These are phyloP conservation scores for Tiliacea aurago DNA, from an alignment of 2,888 invertebrate species.

Conservation along the genomic window DNA sequence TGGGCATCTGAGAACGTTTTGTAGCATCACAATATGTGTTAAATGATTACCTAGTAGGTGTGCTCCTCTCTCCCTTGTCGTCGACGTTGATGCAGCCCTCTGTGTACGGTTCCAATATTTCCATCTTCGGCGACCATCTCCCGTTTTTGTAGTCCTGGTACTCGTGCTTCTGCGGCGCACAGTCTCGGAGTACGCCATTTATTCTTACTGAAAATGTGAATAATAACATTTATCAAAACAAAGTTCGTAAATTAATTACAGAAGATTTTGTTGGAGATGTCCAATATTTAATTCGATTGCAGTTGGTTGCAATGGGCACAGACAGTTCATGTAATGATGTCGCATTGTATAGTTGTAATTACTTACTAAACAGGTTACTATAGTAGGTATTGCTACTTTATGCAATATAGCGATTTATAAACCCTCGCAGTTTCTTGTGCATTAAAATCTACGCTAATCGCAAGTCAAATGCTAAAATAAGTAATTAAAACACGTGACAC, in stretches of 20 bases:
- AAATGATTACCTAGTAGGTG: constrained; percentile 86
- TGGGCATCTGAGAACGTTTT: background rate
- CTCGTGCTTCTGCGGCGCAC: constrained; percentile 93
- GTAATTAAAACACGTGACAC: constrained; percentile 31
- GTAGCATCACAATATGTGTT: background rate
- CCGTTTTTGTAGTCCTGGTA: constrained; percentile 91
- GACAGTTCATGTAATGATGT: constrained; percentile 19
- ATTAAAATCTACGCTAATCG: constrained; percentile 12
- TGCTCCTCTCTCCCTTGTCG: constrained; percentile 91
- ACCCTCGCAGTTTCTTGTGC: constrained; percentile 19
- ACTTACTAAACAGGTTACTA: constrained; percentile 11
- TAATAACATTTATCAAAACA: background rate
- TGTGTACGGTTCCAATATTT: constrained; percentile 93
- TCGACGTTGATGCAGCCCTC: constrained; percentile 93
- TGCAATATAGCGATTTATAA: constrained; percentile 7
- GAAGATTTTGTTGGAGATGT: constrained; percentile 3
- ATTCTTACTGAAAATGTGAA: constrained; percentile 89
- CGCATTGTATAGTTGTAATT: constrained; percentile 31
- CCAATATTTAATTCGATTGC: constrained; percentile 21
- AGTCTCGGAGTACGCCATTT: constrained; percentile 92
- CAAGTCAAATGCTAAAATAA: constrained; percentile 4
- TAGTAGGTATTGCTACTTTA: constrained; percentile 8
- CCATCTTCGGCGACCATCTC: constrained; percentile 92
- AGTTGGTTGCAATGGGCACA: background rate
- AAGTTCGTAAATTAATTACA: background rate